Evolutionary conservation across 2,797 vertebrate species (phyloP).

Genomic region (Lindbergichthys nudifrons): DNA sequence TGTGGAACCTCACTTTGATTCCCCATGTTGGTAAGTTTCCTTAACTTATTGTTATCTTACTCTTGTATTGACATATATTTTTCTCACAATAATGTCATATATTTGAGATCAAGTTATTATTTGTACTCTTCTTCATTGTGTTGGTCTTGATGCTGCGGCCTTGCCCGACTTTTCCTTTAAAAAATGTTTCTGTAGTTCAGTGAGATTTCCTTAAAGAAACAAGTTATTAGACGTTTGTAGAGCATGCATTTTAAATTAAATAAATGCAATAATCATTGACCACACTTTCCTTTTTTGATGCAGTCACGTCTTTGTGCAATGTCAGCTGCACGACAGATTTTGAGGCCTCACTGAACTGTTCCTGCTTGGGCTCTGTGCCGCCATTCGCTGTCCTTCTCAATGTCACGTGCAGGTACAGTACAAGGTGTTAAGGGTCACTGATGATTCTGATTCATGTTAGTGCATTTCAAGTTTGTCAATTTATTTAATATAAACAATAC

Average conservation of each 20-base stretch:
- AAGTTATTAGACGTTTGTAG: rapidly evolving
- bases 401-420: conserved; percentile 81
- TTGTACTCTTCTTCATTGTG: background rate
- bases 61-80: background rate
- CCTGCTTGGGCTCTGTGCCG: conserved; percentile 54
- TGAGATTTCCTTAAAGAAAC: background rate
- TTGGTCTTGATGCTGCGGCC: background rate
- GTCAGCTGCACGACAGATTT: conserved; percentile 82
- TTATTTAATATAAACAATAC: background rate
- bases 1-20: conserved; percentile 48
- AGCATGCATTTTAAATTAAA: background rate
- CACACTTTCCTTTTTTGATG: conserved; percentile 13
- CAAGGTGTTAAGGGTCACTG: background rate
- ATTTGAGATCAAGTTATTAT: background rate
- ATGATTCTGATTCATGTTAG: background rate
- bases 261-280: background rate
- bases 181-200: background rate
- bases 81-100: background rate
- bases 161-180: background rate
- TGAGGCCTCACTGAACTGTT: conserved; percentile 69
- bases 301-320: conserved; percentile 66
- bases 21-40: conserved; percentile 48
- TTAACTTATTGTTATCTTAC: background rate
- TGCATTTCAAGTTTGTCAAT: background rate
- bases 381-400: conserved; percentile 39